These are phyloP conservation scores for Tricholauxania praeusta DNA, from an alignment of 2,888 invertebrate species.

Conservation along the genomic window DNA sequence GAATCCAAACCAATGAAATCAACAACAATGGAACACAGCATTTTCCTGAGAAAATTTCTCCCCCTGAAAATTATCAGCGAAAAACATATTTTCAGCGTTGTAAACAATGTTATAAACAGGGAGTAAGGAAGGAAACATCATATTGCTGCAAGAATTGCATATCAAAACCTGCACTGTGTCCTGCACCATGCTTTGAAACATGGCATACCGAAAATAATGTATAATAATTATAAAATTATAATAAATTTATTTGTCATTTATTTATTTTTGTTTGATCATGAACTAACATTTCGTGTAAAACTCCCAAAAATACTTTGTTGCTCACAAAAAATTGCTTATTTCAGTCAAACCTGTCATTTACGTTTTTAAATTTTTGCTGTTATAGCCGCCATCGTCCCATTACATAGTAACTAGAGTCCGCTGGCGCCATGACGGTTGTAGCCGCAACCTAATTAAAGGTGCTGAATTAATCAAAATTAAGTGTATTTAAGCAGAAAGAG, in stretches of 20 bases:
- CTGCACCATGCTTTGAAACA: slow-evolving; percentile 37
- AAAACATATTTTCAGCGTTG: slow-evolving; percentile 31
- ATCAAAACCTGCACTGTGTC: slow-evolving; percentile 37
- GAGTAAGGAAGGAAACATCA: slow-evolving; percentile 32
- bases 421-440: slow-evolving; percentile 36
- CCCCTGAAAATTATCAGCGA: slow-evolving; percentile 26
- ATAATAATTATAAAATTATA: slow-evolving; percentile 27
- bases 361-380: slow-evolving; percentile 38
- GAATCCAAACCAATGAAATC: slow-evolving; percentile 23
- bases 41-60: slow-evolving; percentile 34
- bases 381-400: slow-evolving; percentile 37
- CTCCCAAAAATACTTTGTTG: slow-evolving; percentile 36
- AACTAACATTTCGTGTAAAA: slow-evolving; percentile 33
- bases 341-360: slow-evolving; percentile 33
- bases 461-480: slow-evolving; percentile 39
- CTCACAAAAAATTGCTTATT: slow-evolving; percentile 31
- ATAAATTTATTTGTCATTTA: slow-evolving; percentile 34
- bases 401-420: slow-evolving; percentile 35
- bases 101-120: slow-evolving; percentile 29
- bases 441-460: slow-evolving; percentile 40
- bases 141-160: slow-evolving; percentile 30
- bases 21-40: slow-evolving; percentile 27
- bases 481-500: slow-evolving; percentile 38
- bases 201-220: slow-evolving; percentile 32
- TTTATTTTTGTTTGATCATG: slow-evolving; percentile 33